Conservation (phyloP, 2,888 invertebrate genomes). For the Seladonia tumulorum region DNA sequence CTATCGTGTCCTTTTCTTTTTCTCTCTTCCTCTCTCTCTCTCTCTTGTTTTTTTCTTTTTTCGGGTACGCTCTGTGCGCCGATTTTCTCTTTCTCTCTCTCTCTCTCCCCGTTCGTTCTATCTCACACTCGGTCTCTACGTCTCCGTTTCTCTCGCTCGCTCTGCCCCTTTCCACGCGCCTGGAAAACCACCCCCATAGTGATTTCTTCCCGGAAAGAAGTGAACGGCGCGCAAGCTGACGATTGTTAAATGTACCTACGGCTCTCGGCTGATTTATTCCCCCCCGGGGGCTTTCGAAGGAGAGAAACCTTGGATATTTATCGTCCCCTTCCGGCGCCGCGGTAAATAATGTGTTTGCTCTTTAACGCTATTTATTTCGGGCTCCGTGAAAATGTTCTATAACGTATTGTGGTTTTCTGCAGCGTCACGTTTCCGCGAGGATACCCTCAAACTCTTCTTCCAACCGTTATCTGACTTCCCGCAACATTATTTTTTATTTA, state of each 20-base stretch:
- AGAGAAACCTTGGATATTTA: slow-evolving; percentile 55
- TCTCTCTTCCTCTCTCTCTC: neutral
- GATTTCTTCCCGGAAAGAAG: slow-evolving; percentile 48
- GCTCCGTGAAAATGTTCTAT: slow-evolving; percentile 9
- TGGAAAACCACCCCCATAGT: slow-evolving; percentile 25
- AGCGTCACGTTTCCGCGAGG: slow-evolving; percentile 2
- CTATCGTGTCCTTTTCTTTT: slow-evolving; percentile 47
- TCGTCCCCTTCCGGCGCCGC: slow-evolving; percentile 52
- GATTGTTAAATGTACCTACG: slow-evolving; percentile 62
- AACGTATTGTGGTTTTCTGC: slow-evolving; percentile 25
- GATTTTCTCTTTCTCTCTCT: neutral
- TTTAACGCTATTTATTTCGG: slow-evolving; percentile 60
- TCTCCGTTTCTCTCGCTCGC: neutral
- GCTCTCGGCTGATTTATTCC: slow-evolving; percentile 53
- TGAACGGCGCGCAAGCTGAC: slow-evolving; percentile 51
- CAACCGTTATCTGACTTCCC: neutral
- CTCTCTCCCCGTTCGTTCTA: neutral
- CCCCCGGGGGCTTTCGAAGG: slow-evolving; percentile 41
- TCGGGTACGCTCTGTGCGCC: slow-evolving; percentile 5
- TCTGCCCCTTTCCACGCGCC: neutral
- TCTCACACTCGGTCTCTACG: neutral
- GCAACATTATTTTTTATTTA: neutral
- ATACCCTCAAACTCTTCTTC: neutral
- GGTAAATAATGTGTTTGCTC: slow-evolving; percentile 61
- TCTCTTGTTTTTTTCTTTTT: neutral